These are phyloP conservation scores for Vulpes ferrilata DNA, from an alignment of 2,113 vertebrate genomes.

Conservation along the genomic window DNA sequence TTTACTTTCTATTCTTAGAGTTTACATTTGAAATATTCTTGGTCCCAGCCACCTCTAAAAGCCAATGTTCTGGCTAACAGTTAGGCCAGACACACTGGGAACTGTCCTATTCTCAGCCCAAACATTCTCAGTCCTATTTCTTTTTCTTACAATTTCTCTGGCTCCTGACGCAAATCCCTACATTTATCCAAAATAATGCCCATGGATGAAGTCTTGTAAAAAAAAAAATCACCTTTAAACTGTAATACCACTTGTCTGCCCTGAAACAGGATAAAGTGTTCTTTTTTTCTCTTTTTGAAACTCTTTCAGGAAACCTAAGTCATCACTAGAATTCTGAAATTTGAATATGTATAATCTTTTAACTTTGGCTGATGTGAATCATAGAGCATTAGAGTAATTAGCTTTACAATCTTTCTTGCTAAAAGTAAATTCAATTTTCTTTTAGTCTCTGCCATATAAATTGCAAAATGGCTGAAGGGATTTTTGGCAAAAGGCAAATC, in stretches of 20 bases:
- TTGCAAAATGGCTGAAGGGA: background rate
- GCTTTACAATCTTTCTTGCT: conserved; percentile 27
- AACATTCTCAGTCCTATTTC: background rate
- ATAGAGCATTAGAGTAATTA: conserved; percentile 30
- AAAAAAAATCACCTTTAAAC: background rate
- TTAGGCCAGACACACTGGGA: background rate
- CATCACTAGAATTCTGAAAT: conserved; percentile 15
- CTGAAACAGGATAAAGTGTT: background rate
- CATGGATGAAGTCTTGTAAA: background rate
- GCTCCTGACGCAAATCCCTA: background rate
- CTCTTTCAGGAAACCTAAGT: background rate
- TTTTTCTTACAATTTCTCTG: background rate
- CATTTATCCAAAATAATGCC: background rate
- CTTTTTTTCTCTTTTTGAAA: conserved; percentile 35
- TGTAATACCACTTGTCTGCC: background rate
- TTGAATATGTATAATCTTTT: conserved; percentile 16
- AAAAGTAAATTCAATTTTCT: conserved; percentile 39
- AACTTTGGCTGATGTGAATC: background rate
- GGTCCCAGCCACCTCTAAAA: background rate
- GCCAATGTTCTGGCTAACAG: background rate
- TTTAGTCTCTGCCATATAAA: background rate
- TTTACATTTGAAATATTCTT: background rate
- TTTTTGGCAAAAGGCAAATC: conserved; percentile 15
- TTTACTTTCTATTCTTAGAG: background rate
- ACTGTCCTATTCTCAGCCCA: background rate